Percentiles rank a stretch among this genome's conserved stretches.
Evolutionary conservation across 2,113 vertebrate species (phyloP).

Genomic region (Oncorhynchus masou): DNA sequence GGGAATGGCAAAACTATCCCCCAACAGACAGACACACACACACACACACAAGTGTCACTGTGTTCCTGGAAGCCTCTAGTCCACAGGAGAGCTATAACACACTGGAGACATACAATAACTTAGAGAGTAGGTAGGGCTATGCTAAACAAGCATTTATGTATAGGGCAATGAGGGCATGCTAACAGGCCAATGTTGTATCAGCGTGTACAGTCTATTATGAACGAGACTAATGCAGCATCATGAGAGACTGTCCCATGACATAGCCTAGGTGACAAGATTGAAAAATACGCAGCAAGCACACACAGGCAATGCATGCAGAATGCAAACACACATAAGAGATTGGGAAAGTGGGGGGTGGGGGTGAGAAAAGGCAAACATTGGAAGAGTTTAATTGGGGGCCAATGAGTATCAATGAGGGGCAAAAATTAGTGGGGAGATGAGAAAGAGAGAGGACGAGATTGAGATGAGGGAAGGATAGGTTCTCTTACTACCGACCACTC

Average conservation of each 20-base stretch:
- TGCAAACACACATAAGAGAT: not conserved
- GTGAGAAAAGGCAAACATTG: not conserved
- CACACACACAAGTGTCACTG: conserved; percentile 3
- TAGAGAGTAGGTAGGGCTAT: conserved; percentile 6
- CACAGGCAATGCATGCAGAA: not conserved
- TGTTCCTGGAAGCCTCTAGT: conserved; percentile 1
- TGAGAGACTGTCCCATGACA: not conserved
- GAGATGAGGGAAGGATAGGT: conserved; percentile 13
- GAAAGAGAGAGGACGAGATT: not conserved
- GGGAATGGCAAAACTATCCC: not conserved
- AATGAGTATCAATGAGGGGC: not conserved
- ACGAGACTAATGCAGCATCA: not conserved
- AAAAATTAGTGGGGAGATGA: not conserved
- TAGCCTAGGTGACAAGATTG: not conserved
- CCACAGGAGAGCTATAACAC: conserved; percentile 17
- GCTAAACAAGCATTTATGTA: conserved; percentile 19
- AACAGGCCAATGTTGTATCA: conserved; percentile 7
- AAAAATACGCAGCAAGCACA: not conserved
- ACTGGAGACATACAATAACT: conserved; percentile 21
- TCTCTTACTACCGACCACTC: conserved; percentile 36
- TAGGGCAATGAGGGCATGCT: not conserved
- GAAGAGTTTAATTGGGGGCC: not conserved
- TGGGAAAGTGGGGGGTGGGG: not conserved
- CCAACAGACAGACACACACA: not conserved
- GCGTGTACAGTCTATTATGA: not conserved